A percentile compares a stretch with the other conserved stretches of the same genome.
phyloP scores from a whole-genome alignment of 1,140 invertebrate species.

The Philopotamus ludificatus region DNA sequence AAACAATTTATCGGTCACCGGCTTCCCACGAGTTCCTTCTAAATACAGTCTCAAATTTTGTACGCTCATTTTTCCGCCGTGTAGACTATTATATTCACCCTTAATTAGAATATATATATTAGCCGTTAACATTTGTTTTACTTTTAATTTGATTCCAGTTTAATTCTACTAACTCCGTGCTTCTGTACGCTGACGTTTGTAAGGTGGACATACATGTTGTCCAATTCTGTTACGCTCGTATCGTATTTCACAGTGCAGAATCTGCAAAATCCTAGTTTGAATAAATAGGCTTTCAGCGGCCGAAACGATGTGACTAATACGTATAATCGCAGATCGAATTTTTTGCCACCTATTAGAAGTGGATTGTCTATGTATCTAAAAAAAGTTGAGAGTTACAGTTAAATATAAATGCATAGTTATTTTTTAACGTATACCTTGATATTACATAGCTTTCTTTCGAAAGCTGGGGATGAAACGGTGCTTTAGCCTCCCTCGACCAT shows the following conservation, averaged over 20 bases:
- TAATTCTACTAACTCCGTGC: slow-evolving; percentile 67
- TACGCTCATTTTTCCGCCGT: slow-evolving; percentile 93
- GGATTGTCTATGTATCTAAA: slow-evolving; percentile 81
- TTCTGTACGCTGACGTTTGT: slow-evolving; percentile 88
- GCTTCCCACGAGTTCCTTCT: slow-evolving; percentile 87
- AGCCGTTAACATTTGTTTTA: too few species aligned
- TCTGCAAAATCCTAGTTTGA: slow-evolving; percentile 77
- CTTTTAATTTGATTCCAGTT: slow-evolving; percentile 66
- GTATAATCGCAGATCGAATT: slow-evolving; percentile 83
- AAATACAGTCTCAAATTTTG: slow-evolving; percentile 88
- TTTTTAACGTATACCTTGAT: slow-evolving; percentile 60
- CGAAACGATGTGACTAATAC: slow-evolving; percentile 81
- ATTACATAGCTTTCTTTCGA: slow-evolving; percentile 89
- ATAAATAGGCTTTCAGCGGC: slow-evolving; percentile 79
- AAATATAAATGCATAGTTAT: not conserved
- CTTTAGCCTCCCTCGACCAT: slow-evolving; percentile 82
- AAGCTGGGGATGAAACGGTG: slow-evolving; percentile 78
- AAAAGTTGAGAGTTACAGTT: too few species aligned
- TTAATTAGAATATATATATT: slow-evolving; percentile 46
- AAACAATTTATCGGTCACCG: slow-evolving; percentile 80
- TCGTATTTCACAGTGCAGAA: slow-evolving; percentile 82
- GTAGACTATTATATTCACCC: slow-evolving; percentile 93
- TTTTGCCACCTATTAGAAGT: slow-evolving; percentile 81
- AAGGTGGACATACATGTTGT: slow-evolving; percentile 85
- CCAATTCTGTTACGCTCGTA: slow-evolving; percentile 73